Conservation (phyloP, 2,113 vertebrate species). For the Phylloscopus trochilus region DNA sequence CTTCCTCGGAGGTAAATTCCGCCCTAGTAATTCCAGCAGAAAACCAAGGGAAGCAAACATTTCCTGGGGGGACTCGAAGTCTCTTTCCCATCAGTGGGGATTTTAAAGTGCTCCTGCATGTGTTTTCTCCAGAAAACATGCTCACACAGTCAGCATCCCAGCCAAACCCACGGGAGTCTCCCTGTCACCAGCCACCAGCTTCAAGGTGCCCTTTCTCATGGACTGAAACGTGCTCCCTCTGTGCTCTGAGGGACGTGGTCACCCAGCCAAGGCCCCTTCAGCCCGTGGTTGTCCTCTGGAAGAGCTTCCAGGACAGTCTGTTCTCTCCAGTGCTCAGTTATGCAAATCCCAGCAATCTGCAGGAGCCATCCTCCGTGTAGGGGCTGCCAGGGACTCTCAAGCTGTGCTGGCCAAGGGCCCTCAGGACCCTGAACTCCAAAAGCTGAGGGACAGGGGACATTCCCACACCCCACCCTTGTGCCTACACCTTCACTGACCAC, state of each 20-base stretch:
- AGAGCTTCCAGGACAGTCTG: neutral
- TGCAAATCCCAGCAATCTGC: slow-evolving; percentile 13
- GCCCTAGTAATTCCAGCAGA: slow-evolving; percentile 42
- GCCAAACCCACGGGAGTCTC: neutral
- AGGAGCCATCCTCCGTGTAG: neutral
- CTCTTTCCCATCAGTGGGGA: neutral
- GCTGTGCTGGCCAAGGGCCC: neutral
- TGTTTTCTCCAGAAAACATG: neutral
- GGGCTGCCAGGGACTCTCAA: neutral
- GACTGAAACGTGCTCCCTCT: neutral
- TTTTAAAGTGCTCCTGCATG: neutral
- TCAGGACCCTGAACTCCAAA: neutral
- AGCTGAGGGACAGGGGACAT: neutral
- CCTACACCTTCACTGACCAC: neutral
- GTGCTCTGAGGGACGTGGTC: neutral
- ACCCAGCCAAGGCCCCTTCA: neutral
- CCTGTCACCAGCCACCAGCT: neutral
- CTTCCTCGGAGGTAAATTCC: slow-evolving; percentile 27
- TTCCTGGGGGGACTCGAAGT: neutral
- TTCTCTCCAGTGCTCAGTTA: neutral
- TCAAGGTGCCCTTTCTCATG: neutral
- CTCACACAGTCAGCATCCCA: neutral
- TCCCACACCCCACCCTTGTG: neutral
- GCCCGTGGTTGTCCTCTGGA: neutral
- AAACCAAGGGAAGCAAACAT: neutral